These are phyloP conservation scores for Lutjanus argentimaculatus DNA, from an alignment of 2,797 vertebrate genomes.

Conservation along the genomic window DNA sequence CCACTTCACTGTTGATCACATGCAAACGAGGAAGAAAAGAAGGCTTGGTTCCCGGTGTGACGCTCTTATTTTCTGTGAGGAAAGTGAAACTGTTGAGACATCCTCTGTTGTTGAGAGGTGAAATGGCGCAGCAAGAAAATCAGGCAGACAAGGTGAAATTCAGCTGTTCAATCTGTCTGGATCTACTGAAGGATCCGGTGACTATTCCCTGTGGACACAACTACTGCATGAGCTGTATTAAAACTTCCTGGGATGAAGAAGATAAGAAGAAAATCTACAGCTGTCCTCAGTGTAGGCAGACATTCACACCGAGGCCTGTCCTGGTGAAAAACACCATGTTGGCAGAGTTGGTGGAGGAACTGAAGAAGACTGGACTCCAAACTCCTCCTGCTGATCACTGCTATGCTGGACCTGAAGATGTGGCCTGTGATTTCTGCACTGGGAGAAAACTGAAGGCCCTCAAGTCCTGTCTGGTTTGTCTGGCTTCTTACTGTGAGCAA, in stretches of 20 bases:
- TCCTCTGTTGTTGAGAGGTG: background rate
- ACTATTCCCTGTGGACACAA: background rate
- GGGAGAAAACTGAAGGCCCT: conserved; percentile 27
- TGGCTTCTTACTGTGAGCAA: background rate
- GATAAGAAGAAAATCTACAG: too few species aligned
- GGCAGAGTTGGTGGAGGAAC: too few species aligned
- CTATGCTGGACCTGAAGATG: conserved; percentile 20
- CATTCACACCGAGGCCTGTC: conserved; percentile 12
- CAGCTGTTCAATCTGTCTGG: conserved; percentile 36
- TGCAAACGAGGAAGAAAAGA: too few species aligned
- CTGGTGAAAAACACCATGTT: conserved; percentile 4
- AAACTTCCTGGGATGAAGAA: too few species aligned
- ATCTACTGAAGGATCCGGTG: conserved; percentile 33
- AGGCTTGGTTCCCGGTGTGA: too few species aligned
- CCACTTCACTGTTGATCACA: too few species aligned
- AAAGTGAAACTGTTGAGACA: background rate
- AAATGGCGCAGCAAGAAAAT: background rate
- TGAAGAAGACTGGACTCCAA: too few species aligned
- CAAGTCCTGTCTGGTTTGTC: background rate
- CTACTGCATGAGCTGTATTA: too few species aligned
- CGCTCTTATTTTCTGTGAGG: too few species aligned
- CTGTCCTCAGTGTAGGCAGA: too few species aligned
- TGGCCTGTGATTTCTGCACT: conserved; percentile 26
- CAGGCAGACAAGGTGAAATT: background rate
- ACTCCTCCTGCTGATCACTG: background rate